Conservation (phyloP, 2,797 vertebrate species). For the Sandelia bainsii region DNA sequence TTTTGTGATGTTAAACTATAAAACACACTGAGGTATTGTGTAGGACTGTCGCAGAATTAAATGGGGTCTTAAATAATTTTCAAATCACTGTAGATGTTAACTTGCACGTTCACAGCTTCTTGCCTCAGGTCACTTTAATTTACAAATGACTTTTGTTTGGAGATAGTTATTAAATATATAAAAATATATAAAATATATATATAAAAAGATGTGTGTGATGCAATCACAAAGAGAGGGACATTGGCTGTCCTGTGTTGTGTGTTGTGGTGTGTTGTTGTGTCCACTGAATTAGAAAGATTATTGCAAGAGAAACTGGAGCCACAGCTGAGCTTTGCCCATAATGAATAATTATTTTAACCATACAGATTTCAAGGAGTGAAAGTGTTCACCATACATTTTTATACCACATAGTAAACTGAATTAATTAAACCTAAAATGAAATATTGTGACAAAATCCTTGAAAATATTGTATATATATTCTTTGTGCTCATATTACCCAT, state of each 20-base stretch:
- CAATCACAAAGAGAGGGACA: too few relatives aligned
- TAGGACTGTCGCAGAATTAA: too few relatives aligned
- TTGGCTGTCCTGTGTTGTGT: too few relatives aligned
- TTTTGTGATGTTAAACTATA: not conserved
- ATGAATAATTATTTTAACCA: not conserved
- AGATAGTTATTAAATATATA: not conserved
- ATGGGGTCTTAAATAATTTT: too few relatives aligned
- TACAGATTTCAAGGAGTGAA: not conserved
- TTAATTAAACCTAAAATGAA: not conserved
- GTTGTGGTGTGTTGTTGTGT: not conserved
- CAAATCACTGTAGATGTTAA: not conserved
- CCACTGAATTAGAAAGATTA: slow-evolving; percentile 11
- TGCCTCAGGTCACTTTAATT: not conserved
- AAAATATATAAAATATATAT: too few relatives aligned
- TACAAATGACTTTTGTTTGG: not conserved
- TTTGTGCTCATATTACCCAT: not conserved
- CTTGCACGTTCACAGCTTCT: not conserved
- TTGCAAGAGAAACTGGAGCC: slow-evolving; percentile 4
- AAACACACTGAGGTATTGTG: too few relatives aligned
- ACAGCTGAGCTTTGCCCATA: not conserved
- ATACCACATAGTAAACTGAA: not conserved
- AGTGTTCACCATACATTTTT: not conserved
- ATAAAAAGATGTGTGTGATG: too few relatives aligned
- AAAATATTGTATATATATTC: slow-evolving; percentile 3
- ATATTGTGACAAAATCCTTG: not conserved